These are phyloP conservation scores for Lymantria dispar DNA, from an alignment of 2,888 invertebrate genomes.

Conservation along the genomic window DNA sequence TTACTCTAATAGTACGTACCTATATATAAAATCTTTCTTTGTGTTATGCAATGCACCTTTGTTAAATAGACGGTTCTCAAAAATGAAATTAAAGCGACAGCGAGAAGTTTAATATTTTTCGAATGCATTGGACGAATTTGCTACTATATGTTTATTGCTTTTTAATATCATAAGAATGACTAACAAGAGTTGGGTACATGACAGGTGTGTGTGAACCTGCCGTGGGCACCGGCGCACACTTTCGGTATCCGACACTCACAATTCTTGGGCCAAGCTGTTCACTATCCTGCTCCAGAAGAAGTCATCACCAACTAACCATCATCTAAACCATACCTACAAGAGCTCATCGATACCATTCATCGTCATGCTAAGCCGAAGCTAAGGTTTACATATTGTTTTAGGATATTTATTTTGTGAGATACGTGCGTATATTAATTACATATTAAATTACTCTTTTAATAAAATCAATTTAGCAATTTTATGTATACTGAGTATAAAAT, in stretches of 20 bases:
- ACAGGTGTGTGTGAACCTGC: constrained; percentile 81
- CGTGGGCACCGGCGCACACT: constrained; percentile 87
- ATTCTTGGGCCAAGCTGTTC: constrained; percentile 81
- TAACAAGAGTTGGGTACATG: constrained; percentile 45
- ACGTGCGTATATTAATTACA: constrained; percentile 22
- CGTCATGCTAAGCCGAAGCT: constrained; percentile 24
- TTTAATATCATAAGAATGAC: constrained; percentile 17
- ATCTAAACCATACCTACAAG: constrained; percentile 45
- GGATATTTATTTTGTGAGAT: constrained; percentile 27
- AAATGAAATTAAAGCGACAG: background rate
- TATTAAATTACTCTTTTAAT: constrained; percentile 22
- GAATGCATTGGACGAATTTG: background rate
- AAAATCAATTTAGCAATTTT: constrained; percentile 25
- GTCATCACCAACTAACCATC: constrained; percentile 52
- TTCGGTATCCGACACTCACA: constrained; percentile 91
- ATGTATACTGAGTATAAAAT: background rate
- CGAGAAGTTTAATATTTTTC: background rate
- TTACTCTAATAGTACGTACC: background rate
- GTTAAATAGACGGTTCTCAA: no score
- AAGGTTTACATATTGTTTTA: constrained; percentile 21
- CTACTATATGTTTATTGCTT: background rate
- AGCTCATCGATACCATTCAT: constrained; percentile 30
- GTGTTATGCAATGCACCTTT: no score
- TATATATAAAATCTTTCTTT: background rate
- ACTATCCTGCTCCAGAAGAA: constrained; percentile 68